Evolutionary conservation across 2,888 invertebrate species (phyloP), one percentile per base, ranked within the genome.

Genomic region (Ophion obscuratus): DNA sequence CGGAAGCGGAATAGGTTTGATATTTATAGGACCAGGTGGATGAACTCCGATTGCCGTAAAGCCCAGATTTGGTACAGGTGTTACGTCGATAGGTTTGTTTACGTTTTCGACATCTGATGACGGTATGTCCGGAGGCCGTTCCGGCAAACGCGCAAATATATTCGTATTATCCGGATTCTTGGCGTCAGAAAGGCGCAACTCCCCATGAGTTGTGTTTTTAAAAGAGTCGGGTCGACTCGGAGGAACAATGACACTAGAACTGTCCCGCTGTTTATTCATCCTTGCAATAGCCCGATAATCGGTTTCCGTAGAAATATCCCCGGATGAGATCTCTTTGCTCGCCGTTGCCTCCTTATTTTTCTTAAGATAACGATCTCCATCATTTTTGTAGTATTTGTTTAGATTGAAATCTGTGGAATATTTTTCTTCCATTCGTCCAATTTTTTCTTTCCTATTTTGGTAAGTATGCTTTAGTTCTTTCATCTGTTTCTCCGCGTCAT

Each of bases 1-100:
- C 6, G 96, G 95, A 71, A 96, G 91, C 24, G 96, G 93, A 90
- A 95, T 95, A 2, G 96, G 95, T 88, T 96, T 95, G 62, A 96
- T 95, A 90, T 95, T 92, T 62, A 93, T 92, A 27, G 92, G 90
- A 83, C 94, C 94, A 24, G 95, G 94, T 70, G 96, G 95, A 71
- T 95, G 95, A 86, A 94, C 93, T 75, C 94, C 92, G 57, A 92
- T 91, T 36, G 93, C 93, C 53, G 88, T 84, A 66, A 91, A 81
- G 20, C 94, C 95, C 20, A 95, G 95, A 94, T 95, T 85, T 70
- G 84, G 71, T 73, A 83, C 75, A 74, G 88, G 62, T 67, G 64
- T 77, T 71, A 67, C 68, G 61, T 40, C 75, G 17, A 86, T 80
- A 14, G 81, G 57, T 85, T 83, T 85, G 87, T 91, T 88, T 88